Evolutionary conservation across 2,113 vertebrate species (phyloP), one percentile per base, ranked within the genome.

Genomic region (Vulpes ferrilata): DNA sequence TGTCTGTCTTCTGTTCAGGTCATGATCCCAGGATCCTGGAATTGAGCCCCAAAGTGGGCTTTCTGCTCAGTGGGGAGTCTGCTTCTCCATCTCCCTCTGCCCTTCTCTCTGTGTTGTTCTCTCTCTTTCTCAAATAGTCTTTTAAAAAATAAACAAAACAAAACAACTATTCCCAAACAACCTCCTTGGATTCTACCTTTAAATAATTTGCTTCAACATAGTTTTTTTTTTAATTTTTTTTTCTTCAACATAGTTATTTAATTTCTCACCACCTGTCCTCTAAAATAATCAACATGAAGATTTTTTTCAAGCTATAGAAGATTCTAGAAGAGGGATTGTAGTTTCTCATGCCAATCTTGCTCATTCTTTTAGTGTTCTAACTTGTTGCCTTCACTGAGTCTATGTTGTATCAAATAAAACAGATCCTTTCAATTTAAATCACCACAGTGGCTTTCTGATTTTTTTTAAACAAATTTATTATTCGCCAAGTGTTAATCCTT

Each of bases 351-450:
- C 11, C 90, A 78, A 35, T 32, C 43, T 71, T 93, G 38, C 19
- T 22, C 19, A 23, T 79, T 93, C 55, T 94, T 95, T 88, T 55
- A 35, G n/a, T 88, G 23, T 93, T 88, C 71, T 89, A 91, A 88
- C 19, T 59, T 85, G 30, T 38, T 84, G 23, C 59, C 48, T 78
- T 93, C 59, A 81, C 27, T 86, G n/a, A 71, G 12, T 89, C 17
- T 85, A 5, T 95, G 8, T 27, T 78, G 8, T 53, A 7, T 90
- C 30, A 69, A 51, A 79, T 92, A 59, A 92, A 95, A 83, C 32
- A 69, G 73, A 89, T 80, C 53, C 7, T 11, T 67, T 30, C 55
- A 35, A 85, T 69, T 23, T 43, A 95, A 69, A 83, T 92, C 64
- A 57, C n/a, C 57, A 57, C 62, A 71, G 35, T 32, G 38, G 23